Evolutionary conservation across 2,888 invertebrate species (phyloP).

Genomic region (Lordiphosa andalusiaca): DNA sequence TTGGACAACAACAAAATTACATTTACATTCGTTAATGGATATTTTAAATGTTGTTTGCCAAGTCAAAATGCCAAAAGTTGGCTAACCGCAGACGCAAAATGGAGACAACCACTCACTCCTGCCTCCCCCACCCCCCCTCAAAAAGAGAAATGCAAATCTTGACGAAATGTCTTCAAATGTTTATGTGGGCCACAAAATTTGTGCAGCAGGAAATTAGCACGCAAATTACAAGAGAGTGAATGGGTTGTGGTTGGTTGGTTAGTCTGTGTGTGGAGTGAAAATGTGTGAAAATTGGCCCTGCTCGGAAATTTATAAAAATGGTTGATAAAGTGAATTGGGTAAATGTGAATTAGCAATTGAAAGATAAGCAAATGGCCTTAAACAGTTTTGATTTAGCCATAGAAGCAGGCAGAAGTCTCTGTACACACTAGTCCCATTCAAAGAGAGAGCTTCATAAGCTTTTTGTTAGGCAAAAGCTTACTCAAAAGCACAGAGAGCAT

Average conservation of each 20-base stretch:
- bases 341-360: slow-evolving; percentile 3
- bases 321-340: slow-evolving; percentile 8
- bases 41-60: slow-evolving; percentile 35
- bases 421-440: no score
- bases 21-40: slow-evolving; percentile 18
- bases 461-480: no score
- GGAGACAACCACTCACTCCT: slow-evolving; percentile 28
- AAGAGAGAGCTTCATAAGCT: no score
- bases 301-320: slow-evolving; percentile 8
- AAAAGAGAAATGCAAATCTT: slow-evolving; percentile 62
- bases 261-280: slow-evolving; percentile 26
- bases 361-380: no score
- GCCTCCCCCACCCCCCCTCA: no score
- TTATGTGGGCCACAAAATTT: slow-evolving; percentile 45
- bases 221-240: slow-evolving; percentile 51
- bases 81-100: slow-evolving; percentile 1
- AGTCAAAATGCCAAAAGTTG: slow-evolving; percentile 9
- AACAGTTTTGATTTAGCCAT: no score
- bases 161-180: slow-evolving; percentile 47
- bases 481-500: no score
- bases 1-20: slow-evolving; percentile 2
- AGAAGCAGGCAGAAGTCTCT: no score
- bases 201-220: slow-evolving; percentile 59
- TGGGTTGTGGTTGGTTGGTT: not conserved
- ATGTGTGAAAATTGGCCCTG: slow-evolving; percentile 28